phyloP scores from a whole-genome alignment of 2,888 invertebrate species.

The Oxyteleia sp. region DNA sequence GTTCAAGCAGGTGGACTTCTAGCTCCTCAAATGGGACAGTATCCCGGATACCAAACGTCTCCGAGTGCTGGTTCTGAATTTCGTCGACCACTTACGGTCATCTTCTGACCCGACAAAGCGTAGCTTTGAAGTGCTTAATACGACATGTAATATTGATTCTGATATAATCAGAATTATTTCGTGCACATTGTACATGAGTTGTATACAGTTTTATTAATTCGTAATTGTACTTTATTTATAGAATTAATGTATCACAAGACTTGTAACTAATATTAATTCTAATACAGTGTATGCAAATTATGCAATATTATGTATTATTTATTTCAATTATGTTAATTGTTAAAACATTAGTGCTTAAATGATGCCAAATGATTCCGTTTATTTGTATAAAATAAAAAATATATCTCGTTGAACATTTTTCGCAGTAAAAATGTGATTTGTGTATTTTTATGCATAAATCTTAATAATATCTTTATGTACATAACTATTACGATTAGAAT shows the following conservation, averaged over 20 bases:
- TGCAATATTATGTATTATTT: conserved; percentile 1
- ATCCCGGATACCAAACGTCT: conserved; percentile 89
- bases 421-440: no score
- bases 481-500: no score
- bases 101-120: conserved; percentile 93
- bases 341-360: no score
- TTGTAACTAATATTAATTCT: conserved; percentile 50
- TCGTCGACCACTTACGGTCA: conserved; percentile 92
- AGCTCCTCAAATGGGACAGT: conserved; percentile 91
- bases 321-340: no score
- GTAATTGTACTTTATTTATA: conserved; percentile 15
- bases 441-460: no score
- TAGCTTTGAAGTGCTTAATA: conserved; percentile 82
- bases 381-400: no score
- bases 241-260: conserved; percentile 18
- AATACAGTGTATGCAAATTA: conserved; percentile 46
- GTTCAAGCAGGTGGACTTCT: conserved; percentile 86
- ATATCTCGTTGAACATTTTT: no score
- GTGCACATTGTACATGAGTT: conserved; percentile 66
- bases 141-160: conserved; percentile 56
- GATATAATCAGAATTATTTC: conserved; percentile 49
- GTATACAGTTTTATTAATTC: conserved; percentile 56
- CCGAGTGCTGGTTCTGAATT: conserved; percentile 90
- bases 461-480: no score
- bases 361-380: no score